phyloP scores from a whole-genome alignment of 2,888 invertebrate genomes.

The Masnerella sp. region DNA sequence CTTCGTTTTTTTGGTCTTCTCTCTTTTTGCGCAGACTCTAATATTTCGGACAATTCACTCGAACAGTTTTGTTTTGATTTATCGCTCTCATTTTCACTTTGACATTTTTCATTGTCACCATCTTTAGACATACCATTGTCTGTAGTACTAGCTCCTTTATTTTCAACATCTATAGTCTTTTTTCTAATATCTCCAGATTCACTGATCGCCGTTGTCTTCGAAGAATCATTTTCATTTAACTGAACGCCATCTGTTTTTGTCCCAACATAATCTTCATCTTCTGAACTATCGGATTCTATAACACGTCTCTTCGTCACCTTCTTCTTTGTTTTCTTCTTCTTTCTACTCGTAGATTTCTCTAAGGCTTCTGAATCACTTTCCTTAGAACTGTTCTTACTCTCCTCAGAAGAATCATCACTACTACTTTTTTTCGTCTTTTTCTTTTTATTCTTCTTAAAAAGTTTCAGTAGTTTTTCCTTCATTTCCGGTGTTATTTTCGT shows the following conservation, averaged over 20 bases:
- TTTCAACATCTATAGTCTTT: too few species aligned
- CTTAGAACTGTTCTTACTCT: conserved; percentile 72
- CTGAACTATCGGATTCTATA: conserved; percentile 71
- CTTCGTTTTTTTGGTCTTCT: too few species aligned
- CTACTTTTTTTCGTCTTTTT: conserved; percentile 80
- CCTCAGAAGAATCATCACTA: conserved; percentile 75
- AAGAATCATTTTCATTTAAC: too few species aligned
- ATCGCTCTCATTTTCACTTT: conserved; percentile 22
- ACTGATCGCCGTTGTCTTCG: too few species aligned
- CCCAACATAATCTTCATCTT: conserved; percentile 64
- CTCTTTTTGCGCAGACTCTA: conserved; percentile 36
- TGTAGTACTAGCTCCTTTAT: conserved; percentile 11
- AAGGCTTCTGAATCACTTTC: conserved; percentile 69
- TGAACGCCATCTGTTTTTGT: too few species aligned
- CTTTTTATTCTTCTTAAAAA: conserved; percentile 73
- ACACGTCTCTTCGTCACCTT: conserved; percentile 67
- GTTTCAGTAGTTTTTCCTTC: conserved; percentile 77
- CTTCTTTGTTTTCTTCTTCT: conserved; percentile 56
- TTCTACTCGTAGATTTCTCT: conserved; percentile 38
- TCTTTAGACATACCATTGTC: conserved; percentile 33
- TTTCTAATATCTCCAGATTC: too few species aligned
- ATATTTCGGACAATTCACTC: conserved; percentile 71
- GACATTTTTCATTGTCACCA: conserved; percentile 29
- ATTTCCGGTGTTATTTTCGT: conserved; percentile 73
- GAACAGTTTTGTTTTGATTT: conserved; percentile 30